Evolutionary conservation across 1,140 invertebrate genomes (phyloP), one percentile per base, ranked within the genome.

Genomic region (Listronotus bonariensis): DNA sequence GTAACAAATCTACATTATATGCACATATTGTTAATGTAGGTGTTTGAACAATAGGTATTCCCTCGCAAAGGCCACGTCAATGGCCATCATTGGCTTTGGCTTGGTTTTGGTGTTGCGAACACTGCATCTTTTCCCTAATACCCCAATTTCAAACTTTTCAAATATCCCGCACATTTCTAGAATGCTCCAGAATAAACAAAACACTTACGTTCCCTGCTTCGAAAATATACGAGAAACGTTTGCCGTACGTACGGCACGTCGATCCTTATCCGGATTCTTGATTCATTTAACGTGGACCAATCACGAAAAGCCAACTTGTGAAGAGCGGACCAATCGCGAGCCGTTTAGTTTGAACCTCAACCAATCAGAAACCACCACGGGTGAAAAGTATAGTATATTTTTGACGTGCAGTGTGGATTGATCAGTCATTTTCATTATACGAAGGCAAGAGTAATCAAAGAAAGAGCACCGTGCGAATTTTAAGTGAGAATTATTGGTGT

Each of bases 331-430:
- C 56, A 66, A 66, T 66, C 10, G 36, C 4, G 38, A 14, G 6
- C 10, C 20, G 11, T 8, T 2, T 14, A 45, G 14, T 59, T 59
- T 55, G 31, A 59, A 60, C 11, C n/a, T 9, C 12, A 10, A 45
- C 64, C 64, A 66, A 66, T 66, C 56, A 41, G 0, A 54, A 46
- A 11, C 41, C 6, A 66, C 53, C 64, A 66, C 64, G 64, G 64
- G 17, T 65, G 42, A 51, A 14, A 31, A 9, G 10, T 45, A 32
- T 51, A 17, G 45, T 51, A 57, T 57, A 57, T 57, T 57, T 65
- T 65, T 14, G 53, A 15, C 45, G 53, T 65, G 62, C 56, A 53
- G 56, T 36, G 9, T 6, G 9, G 18, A 49, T 57, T 52, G 43
- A 56, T 65, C 11, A 20, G 62, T 65, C 62, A 65, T 48, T 57